Evolutionary conservation across 2,888 invertebrate species (phyloP).

Genomic region (Clunio marinus): DNA sequence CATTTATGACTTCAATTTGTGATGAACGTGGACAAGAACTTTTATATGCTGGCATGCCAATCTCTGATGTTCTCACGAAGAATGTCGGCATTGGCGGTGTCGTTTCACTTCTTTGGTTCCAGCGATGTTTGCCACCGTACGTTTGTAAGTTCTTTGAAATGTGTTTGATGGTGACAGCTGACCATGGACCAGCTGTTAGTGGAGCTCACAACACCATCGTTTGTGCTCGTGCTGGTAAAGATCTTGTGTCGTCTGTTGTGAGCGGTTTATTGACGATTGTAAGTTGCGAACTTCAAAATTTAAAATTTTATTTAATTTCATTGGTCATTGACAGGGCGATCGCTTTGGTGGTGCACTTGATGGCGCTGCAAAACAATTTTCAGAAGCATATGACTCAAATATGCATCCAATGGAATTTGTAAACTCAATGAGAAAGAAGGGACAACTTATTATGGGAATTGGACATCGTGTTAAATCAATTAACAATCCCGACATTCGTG

Average conservation of each 20-base stretch:
- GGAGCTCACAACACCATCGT: constrained; percentile 99
- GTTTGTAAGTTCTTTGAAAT: constrained; percentile 98
- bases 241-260: constrained; percentile 91
- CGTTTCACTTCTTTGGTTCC: constrained; percentile 96
- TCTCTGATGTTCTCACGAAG: constrained; percentile 82
- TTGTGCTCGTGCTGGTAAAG: constrained; percentile 94
- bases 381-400: constrained; percentile 91
- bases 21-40: constrained; percentile 98
- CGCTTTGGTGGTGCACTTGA: constrained; percentile 98
- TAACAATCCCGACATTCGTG: constrained; percentile 98
- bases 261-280: constrained; percentile 96
- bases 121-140: constrained; percentile 88
- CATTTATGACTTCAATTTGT: constrained; percentile 98
- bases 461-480: constrained; percentile 90
- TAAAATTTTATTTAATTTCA: constrained; percentile 23
- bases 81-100: constrained; percentile 98
- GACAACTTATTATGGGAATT: constrained; percentile 98
- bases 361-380: constrained; percentile 96
- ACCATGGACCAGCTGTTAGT: constrained; percentile 98
- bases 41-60: constrained; percentile 91
- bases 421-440: constrained; percentile 93
- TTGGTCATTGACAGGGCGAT: constrained; percentile 69
- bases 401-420: constrained; percentile 98
- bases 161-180: constrained; percentile 97
- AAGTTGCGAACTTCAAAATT: constrained; percentile 51